Percentiles rank a stretch among this genome's conserved stretches.
Conservation (phyloP, 2,113 vertebrate species). For the Tragulus kanchil region DNA sequence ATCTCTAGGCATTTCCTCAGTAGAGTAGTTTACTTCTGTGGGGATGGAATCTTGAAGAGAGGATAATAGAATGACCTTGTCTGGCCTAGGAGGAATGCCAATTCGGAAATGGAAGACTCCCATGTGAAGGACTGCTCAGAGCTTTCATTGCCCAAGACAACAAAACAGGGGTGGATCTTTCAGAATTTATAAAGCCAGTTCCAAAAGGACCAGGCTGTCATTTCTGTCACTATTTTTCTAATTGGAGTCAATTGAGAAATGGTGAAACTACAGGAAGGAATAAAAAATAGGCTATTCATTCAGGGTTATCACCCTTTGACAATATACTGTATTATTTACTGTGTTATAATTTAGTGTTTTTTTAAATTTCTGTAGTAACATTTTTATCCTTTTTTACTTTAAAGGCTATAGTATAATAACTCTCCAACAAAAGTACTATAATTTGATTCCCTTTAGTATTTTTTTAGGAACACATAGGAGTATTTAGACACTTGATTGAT, state of each 20-base stretch:
- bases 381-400: background rate
- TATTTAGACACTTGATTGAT: background rate
- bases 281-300: background rate
- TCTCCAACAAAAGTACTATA: background rate
- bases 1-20: slow-evolving; percentile 45
- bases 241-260: slow-evolving; percentile 36
- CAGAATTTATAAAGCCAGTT: slow-evolving; percentile 52
- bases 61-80: slow-evolving; percentile 76
- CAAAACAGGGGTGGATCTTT: slow-evolving; percentile 61
- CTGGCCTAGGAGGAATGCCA: slow-evolving; percentile 44
- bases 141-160: slow-evolving; percentile 57
- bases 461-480: background rate
- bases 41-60: slow-evolving; percentile 63
- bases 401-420: background rate
- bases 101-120: slow-evolving; percentile 53
- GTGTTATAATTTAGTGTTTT: background rate
- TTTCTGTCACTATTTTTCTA: slow-evolving; percentile 47
- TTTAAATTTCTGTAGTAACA: background rate
- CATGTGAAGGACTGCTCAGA: slow-evolving; percentile 74
- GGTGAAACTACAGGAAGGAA: background rate
- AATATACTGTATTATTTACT: background rate
- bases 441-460: background rate
- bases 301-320: background rate
- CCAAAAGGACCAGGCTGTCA: slow-evolving; percentile 13
- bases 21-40: slow-evolving; percentile 59